Evolutionary conservation across 2,113 vertebrate genomes (phyloP).

Genomic region (Catagonus wagneri): DNA sequence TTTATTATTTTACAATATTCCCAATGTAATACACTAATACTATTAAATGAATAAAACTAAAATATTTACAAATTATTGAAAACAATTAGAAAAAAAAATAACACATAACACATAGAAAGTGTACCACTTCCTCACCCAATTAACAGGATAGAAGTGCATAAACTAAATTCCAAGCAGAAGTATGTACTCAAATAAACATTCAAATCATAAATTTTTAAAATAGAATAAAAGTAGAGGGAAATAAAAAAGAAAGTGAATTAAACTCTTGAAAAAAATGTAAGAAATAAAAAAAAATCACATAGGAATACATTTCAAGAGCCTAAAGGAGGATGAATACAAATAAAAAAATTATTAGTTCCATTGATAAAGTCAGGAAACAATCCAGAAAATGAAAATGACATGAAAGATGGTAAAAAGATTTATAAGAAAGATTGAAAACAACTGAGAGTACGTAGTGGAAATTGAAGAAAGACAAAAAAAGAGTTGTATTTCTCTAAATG

Average conservation of each 20-base stretch:
- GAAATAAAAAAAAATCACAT: not conserved
- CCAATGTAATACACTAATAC: not conserved
- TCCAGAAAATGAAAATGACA: not conserved
- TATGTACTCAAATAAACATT: not conserved
- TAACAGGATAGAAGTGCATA: not conserved
- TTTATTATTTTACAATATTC: not conserved
- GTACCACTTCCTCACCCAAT: not conserved
- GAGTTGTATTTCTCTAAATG: not conserved
- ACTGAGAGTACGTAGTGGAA: not conserved
- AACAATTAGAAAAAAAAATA: not conserved
- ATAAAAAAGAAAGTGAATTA: not conserved
- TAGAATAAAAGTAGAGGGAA: not conserved
- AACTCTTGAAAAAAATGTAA: not conserved
- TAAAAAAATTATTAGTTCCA: not conserved
- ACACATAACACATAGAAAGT: not conserved
- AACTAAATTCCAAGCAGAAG: not conserved
- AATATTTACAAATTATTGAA: not conserved
- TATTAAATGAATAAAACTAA: conserved; percentile 1
- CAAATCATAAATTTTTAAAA: not conserved
- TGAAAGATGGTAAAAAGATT: not conserved
- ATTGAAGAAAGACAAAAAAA: not conserved
- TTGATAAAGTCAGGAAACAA: not conserved
- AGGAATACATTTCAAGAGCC: not conserved
- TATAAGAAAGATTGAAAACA: not conserved
- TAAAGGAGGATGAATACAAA: not conserved